Base-by-base conservation (phyloP, 2,888 invertebrate species). In the Ophion costatus region DNA sequence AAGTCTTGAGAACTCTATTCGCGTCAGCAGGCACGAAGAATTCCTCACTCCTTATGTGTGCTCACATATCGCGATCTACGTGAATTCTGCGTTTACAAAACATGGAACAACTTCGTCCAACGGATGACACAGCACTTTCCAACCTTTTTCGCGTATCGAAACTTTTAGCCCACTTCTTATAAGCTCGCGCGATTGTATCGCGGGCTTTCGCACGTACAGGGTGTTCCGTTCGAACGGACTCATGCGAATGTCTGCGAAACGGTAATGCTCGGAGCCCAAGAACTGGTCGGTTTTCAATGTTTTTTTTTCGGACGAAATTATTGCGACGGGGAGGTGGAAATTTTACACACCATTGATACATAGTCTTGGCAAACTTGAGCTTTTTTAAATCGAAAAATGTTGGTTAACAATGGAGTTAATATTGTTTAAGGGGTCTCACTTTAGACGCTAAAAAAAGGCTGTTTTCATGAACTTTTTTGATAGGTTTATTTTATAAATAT, bases 91-190 rank as follows among this genome's bases (percentile, higher is more conserved):
- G 22, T 51, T 51, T 51, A 51, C 51, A 51, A 51, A 51, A 51
- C 51, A 51, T 51, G 51, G 51, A 51, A 20, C 17, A n/a, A 10
- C 20, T 76, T 33, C 51, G 38, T 17, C 24, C 14, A 9, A 69
- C 24, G 51, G 51, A 51, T 51, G n/a, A 42, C 59, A 71, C 61
- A 57, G 59, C 56, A 70, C 66, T 75, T 75, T 56, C 74, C 45
- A 24, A 59, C 79, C 24, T 66, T 51, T 14, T 75, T 82, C 79
- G 71, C 82, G 79, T 84, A 70, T 82, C 67, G 24, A 59, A 76
- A 82, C 84, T 84, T 74, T 82, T 82, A 79, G 73, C 82, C 84
- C 82, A 84, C 75, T 84, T 84, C 71, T 61, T 20, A 29, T 22
- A 42, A 17, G 14, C 11, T 38, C 17, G n/a, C 71, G 20, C 82